These are phyloP conservation scores for Helicolenus hilgendorfi DNA, from an alignment of 2,797 vertebrate species.

Conservation along the genomic window DNA sequence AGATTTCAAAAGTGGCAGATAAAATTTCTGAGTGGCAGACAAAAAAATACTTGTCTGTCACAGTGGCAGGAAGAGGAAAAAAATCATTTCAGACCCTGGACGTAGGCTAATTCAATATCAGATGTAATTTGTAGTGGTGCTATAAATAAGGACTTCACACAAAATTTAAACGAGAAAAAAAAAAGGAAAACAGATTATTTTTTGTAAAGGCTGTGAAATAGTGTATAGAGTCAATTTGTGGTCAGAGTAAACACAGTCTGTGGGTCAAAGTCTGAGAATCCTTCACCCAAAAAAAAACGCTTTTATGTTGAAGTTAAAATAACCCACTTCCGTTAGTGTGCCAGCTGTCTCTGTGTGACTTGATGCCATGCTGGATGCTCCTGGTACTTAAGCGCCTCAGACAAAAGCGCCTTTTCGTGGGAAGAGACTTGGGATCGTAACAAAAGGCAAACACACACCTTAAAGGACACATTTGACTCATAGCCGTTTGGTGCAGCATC, in stretches of 20 bases:
- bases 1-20: too few relatives aligned
- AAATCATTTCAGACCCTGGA: not conserved
- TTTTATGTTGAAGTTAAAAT: slow-evolving; percentile 58
- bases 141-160: not conserved
- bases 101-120: not conserved
- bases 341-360: not conserved
- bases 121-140: not conserved
- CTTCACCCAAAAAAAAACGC: accelerated
- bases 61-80: too few relatives aligned
- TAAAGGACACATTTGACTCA: not conserved
- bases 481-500: not conserved
- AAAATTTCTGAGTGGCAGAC: too few relatives aligned
- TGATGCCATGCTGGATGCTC: slow-evolving; percentile 7
- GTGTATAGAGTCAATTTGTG: not conserved
- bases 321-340: not conserved
- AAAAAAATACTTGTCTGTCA: too few relatives aligned
- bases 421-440: slow-evolving; percentile 48
- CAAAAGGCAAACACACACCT: slow-evolving; percentile 59
- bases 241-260: not conserved
- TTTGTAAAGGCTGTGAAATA: not conserved
- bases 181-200: not conserved
- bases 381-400: slow-evolving; percentile 59
- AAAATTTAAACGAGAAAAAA: not conserved
- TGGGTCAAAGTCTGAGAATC: not conserved
- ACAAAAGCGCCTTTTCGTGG: slow-evolving; percentile 81